Base-by-base conservation (phyloP, 2,888 invertebrate genomes). In the Calephelis perditalis region DNA sequence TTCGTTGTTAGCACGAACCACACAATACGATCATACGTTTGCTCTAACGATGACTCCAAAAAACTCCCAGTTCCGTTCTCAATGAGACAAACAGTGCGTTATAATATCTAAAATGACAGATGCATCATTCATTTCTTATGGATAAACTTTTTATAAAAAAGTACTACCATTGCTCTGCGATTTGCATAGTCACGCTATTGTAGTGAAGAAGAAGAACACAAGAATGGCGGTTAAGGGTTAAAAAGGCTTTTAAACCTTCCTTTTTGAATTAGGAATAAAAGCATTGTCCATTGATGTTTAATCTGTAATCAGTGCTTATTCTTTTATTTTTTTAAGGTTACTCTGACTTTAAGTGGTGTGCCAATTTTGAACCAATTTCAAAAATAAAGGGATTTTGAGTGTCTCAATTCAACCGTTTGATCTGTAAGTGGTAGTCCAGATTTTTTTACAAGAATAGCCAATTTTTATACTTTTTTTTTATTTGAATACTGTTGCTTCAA, bases 41-140 rank as follows among this genome's bases (percentile, higher is more conserved):
- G 11, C 52, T 52, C 52, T 52, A 52, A 5, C 52, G 52, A 36
- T 36, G 35, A 35, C 52, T 54, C 52, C 6, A 54, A 54, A 54
- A 54, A 54, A 52, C 52, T 35, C 11, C 40, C 40, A 7, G 36
- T 11, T 54, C 35, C 35, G 11, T 36, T 54, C 35, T 10, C 52
- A 54, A 54, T 54, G 52, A 35, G 35, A 54, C 36, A 54, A 54
- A 54, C 52, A 54, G 36, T 36, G 52, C 52, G 82, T 80, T 73
- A 66, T 85, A 84, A 86, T 86, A 87, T 82, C 78, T 77, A 62
- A 82, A 82, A 87, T 86, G 87, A 86, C 89, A 89, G 89, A 89
- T 88, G 89, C 82, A 75, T 82, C 86, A 86, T 62, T 63, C 58
- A 46, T 56, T 56, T 60, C 45, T 49, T 56, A 49, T 65, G 67